Evolutionary conservation across 2,888 invertebrate species (phyloP), one percentile per base, ranked within the genome.

Genomic region (Hybos culiciformis): DNA sequence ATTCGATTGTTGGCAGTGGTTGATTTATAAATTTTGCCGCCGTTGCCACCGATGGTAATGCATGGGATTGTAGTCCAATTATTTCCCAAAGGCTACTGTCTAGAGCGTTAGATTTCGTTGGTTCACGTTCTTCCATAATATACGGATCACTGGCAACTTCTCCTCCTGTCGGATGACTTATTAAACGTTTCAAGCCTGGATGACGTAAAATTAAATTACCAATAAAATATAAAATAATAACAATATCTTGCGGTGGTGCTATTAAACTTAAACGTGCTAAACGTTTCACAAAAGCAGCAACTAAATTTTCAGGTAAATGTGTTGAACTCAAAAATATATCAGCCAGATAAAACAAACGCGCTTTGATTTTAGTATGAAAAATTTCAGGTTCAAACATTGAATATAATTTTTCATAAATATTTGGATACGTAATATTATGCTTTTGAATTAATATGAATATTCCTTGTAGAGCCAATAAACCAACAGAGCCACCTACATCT

Each of bases 71-170:
- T 48, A 93, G 69, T 11, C 83, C 77, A 53, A 78, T 74, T 46
- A 92, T 73, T 71, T 97, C 96, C 96, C 96, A 97, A 43, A 97
- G 72, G 38, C 86, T 88, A 57, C 93, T 92, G 48, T 84, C 78
- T 5, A 88, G 69, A 1, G 96, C 97, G 51, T 78, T 77, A 8
- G 87, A 80, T 55, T 80, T 76, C 3, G 73, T 62, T 1, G 90
- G 87, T 60, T 87, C 82, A 5, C 75, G 65, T 68, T 92, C 90
- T 46, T 83, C 78, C 73, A 81, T 80, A 48, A 83, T 70, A 67
- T 81, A 96, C 1, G 94, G 93, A 70, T 97, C 97, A 36, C 48
- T 53, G 4, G 53, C 46, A 39, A 54, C 53, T 50, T 66, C 61
- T 9, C 64, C 65, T 8, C 69, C 63, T 14, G 62, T 59, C 6